Evolutionary conservation across 1,140 invertebrate species (phyloP).

Genomic region (Conus betulinus): DNA sequence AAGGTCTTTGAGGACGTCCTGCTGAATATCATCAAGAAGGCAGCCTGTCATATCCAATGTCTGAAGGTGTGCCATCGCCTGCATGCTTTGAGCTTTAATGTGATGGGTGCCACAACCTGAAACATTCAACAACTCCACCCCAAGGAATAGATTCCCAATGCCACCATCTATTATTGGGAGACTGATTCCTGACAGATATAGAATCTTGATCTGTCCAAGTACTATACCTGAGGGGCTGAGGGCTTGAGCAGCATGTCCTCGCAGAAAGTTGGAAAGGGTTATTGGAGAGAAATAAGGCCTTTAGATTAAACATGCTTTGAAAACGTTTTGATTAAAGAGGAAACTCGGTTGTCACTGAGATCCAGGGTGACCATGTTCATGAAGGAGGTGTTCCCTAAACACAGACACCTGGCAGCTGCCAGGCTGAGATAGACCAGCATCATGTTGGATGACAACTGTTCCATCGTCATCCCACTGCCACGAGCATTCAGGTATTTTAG

Average conservation of each 20-base stretch:
- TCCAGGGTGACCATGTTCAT: too few species aligned
- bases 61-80: not conserved
- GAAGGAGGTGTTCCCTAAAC: not conserved
- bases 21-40: too few species aligned
- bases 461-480: too few species aligned
- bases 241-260: not conserved
- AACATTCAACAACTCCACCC: not conserved
- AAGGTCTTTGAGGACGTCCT: too few species aligned
- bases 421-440: too few species aligned
- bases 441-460: too few species aligned
- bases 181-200: too few species aligned
- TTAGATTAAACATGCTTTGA: not conserved
- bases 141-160: not conserved
- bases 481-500: too few species aligned
- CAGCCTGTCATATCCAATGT: too few species aligned
- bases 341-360: too few species aligned
- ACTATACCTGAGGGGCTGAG: not conserved
- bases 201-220: not conserved
- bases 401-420: too few species aligned
- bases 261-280: not conserved
- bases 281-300: conserved; percentile 4
- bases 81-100: not conserved
- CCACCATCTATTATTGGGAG: too few species aligned
- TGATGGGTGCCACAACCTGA: not conserved
- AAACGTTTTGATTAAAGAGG: not conserved